Conservation (phyloP, 2,113 vertebrate species). For the Orcinus orca region DNA sequence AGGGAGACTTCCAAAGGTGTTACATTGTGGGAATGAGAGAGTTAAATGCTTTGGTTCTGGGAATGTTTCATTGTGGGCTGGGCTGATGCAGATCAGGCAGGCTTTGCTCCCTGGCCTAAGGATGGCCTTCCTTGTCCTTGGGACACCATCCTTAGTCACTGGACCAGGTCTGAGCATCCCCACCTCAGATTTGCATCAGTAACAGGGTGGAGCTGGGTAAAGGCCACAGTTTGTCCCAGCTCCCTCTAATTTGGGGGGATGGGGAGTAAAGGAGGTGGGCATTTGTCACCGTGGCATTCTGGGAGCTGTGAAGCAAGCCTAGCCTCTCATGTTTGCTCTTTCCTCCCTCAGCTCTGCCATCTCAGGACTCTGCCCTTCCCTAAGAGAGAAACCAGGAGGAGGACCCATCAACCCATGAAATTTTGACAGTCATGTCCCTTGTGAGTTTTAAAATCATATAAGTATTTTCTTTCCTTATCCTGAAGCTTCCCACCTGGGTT, state of each 20-base stretch:
- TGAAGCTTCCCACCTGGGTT: background rate
- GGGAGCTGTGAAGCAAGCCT: background rate
- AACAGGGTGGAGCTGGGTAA: background rate
- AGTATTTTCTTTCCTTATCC: constrained; percentile 49
- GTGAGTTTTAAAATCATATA: constrained; percentile 59
- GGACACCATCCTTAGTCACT: background rate
- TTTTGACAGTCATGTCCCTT: constrained; percentile 45
- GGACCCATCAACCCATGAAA: background rate
- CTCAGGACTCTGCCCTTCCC: background rate
- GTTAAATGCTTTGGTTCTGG: background rate
- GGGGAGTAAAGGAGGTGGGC: background rate
- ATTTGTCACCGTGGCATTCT: background rate
- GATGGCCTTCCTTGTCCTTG: background rate
- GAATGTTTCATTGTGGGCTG: background rate
- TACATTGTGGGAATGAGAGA: background rate
- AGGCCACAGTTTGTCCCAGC: background rate
- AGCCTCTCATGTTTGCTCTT: background rate
- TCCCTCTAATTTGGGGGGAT: background rate
- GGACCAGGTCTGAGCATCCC: background rate
- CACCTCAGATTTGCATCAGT: background rate
- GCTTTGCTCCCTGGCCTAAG: background rate
- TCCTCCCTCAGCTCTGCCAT: constrained; percentile 14
- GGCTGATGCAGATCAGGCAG: background rate
- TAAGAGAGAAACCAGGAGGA: background rate
- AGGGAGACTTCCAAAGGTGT: background rate